A percentile compares a stretch with the other conserved stretches of the same genome.
These are phyloP conservation scores for Drepana falcataria DNA, from an alignment of 2,888 invertebrate species.

Conservation along the genomic window DNA sequence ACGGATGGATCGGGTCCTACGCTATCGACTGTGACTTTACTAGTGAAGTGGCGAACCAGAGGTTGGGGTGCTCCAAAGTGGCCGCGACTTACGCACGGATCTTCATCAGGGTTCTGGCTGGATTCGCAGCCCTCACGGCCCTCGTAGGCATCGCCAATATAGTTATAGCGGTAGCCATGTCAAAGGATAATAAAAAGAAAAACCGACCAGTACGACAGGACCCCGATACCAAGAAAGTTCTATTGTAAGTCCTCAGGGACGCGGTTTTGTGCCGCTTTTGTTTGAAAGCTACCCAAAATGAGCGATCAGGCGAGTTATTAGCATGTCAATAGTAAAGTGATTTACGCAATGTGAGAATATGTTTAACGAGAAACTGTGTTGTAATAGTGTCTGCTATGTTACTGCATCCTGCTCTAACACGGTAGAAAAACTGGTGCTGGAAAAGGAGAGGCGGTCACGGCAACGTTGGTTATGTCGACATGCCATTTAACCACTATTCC, in stretches of 20 bases:
- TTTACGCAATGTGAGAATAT: neutral
- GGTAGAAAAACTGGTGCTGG: neutral
- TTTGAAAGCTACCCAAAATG: neutral
- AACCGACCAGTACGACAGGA: slow-evolving; percentile 43
- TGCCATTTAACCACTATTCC: neutral
- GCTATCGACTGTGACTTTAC: slow-evolving; percentile 59
- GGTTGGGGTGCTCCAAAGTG: slow-evolving; percentile 60
- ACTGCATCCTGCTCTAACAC: slow-evolving; percentile 1
- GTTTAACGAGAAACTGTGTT: neutral
- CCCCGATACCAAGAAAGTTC: slow-evolving; percentile 61
- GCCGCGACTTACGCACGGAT: slow-evolving; percentile 57
- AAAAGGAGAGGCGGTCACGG: neutral
- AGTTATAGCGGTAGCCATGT: slow-evolving; percentile 28
- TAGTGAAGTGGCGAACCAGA: slow-evolving; percentile 63
- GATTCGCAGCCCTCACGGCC: slow-evolving; percentile 44
- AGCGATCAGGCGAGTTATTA: neutral
- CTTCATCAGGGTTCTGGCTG: slow-evolving; percentile 49
- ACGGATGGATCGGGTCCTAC: slow-evolving; percentile 53
- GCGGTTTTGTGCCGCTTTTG: neutral
- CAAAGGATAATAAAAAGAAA: slow-evolving; percentile 34
- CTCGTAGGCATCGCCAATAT: slow-evolving; percentile 47
- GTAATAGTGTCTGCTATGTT: slow-evolving; percentile 1
- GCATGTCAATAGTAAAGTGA: neutral
- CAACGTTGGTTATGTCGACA: neutral
- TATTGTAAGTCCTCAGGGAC: slow-evolving; percentile 30